phyloP scores from a whole-genome alignment of 1,140 invertebrate species.

The Dinoponera quadriceps region DNA sequence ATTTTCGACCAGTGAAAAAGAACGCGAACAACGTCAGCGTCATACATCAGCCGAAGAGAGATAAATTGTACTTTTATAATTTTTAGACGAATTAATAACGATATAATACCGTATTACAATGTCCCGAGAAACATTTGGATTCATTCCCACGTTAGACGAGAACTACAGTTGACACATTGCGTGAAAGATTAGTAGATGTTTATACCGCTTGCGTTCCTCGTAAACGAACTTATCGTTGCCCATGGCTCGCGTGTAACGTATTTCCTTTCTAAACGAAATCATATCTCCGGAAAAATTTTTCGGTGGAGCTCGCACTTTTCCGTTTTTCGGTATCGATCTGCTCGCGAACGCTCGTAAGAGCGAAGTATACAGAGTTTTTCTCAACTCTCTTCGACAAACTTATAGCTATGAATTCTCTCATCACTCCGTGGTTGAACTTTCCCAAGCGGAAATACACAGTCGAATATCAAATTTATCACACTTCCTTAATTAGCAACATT shows the following conservation, averaged over 20 bases:
- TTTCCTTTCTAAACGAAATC: not conserved
- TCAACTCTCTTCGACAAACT: conserved; percentile 7
- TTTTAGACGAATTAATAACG: conserved; percentile 39
- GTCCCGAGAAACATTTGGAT: conserved; percentile 20
- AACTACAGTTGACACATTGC: not conserved
- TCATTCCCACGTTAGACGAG: not conserved
- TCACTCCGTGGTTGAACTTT: not conserved
- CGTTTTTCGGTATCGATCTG: not conserved
- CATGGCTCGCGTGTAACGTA: not conserved
- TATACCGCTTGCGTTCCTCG: not conserved
- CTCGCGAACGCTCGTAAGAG: not conserved
- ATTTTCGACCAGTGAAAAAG: conserved; percentile 15
- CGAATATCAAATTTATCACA: not conserved
- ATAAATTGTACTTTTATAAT: conserved; percentile 27
- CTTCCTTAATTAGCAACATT: conserved; percentile 8
- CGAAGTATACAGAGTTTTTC: not conserved
- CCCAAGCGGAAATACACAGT: not conserved
- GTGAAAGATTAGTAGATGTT: conserved; percentile 3
- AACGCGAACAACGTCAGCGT: conserved; percentile 16
- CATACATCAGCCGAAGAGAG: conserved; percentile 25
- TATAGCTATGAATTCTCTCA: not conserved
- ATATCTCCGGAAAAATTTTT: conserved; percentile 5
- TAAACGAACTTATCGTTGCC: not conserved
- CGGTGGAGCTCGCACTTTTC: not conserved
- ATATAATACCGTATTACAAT: conserved; percentile 13